A percentile compares a stretch with the other conserved stretches of the same genome.
phyloP scores from a whole-genome alignment of 2,113 vertebrate genomes.

The Mobula hypostoma region DNA sequence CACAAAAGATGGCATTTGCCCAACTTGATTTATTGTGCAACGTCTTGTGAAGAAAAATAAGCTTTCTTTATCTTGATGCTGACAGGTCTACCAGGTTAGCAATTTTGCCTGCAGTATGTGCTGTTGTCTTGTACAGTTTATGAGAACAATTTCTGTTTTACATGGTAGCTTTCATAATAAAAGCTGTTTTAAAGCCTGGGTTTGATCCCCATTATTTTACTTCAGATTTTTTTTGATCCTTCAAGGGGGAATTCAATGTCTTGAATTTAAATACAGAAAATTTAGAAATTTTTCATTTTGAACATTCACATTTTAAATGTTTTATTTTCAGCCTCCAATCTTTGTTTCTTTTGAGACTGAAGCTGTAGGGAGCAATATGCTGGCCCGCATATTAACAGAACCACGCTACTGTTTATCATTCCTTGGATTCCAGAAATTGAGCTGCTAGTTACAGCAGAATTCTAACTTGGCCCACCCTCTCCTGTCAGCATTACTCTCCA shows the following conservation, averaged over 20 bases:
- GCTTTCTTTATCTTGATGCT: constrained; percentile 39
- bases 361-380: not conserved
- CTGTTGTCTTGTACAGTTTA: constrained; percentile 77
- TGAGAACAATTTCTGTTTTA: constrained; percentile 70
- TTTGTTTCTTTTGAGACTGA: not conserved
- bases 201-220: not conserved
- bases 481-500: too few relatives aligned
- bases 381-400: not conserved
- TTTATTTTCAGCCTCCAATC: not conserved
- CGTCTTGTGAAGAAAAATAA: constrained; percentile 43
- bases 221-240: not conserved
- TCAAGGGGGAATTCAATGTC: not conserved
- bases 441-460: not conserved
- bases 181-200: constrained; percentile 50
- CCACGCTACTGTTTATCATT: not conserved
- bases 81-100: constrained; percentile 45
- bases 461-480: not conserved
- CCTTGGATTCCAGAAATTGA: not conserved
- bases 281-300: not conserved
- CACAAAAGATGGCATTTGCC: constrained; percentile 7
- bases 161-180: constrained; percentile 86
- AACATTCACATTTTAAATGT: not conserved
- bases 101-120: constrained; percentile 65
- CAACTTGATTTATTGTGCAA: constrained; percentile 36
- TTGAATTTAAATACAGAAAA: not conserved